These are phyloP conservation scores for Drosophila bocki DNA, from an alignment of 1,140 invertebrate species.

Conservation along the genomic window DNA sequence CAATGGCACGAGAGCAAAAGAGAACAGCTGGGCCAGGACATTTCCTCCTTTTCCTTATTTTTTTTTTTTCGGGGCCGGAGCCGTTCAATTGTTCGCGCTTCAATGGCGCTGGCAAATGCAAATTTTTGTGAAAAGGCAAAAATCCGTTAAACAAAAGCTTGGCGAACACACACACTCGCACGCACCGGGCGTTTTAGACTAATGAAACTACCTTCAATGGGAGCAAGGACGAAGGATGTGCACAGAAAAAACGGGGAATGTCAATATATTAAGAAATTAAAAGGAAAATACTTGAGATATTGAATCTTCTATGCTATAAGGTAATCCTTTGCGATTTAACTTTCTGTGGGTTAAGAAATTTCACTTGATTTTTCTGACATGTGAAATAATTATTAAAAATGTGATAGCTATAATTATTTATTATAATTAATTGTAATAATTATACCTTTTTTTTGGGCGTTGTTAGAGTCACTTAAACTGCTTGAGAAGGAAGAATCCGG, in stretches of 20 bases:
- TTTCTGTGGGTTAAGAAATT: background rate
- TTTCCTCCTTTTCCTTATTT: conserved; percentile 4
- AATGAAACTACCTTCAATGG: conserved; percentile 66
- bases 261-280: background rate
- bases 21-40: conserved; percentile 73
- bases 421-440: background rate
- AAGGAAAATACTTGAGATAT: background rate
- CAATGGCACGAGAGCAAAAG: conserved; percentile 65
- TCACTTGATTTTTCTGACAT: no score
- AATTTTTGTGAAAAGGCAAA: conserved; percentile 61
- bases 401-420: no score
- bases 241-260: background rate
- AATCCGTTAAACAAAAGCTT: conserved; percentile 72
- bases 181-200: conserved; percentile 70
- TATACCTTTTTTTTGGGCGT: no score
- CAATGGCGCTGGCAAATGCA: conserved; percentile 73
- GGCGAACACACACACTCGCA: conserved; percentile 33
- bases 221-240: conserved; percentile 34
- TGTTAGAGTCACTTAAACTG: background rate
- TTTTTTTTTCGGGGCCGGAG: conserved; percentile 17
- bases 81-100: conserved; percentile 69
- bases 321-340: background rate
- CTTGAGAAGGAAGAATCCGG: background rate
- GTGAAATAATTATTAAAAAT: no score
- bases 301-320: background rate